phyloP scores from a whole-genome alignment of 1,140 invertebrate species.

The Macrosteles quadrilineatus region DNA sequence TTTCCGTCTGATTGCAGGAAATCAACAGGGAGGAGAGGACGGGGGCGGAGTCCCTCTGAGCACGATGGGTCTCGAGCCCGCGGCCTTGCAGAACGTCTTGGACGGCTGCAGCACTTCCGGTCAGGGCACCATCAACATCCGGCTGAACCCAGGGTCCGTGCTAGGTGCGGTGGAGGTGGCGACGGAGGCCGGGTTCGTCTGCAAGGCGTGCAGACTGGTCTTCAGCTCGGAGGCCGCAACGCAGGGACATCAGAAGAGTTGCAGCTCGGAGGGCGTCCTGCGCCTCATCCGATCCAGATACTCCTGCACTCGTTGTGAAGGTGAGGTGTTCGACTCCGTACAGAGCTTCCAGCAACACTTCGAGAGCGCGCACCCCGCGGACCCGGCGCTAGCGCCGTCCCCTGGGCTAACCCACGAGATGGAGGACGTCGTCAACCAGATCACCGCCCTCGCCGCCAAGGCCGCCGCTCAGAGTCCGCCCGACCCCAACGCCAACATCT shows the following conservation, averaged over 20 bases:
- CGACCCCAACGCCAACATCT: slow-evolving; percentile 43
- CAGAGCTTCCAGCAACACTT: slow-evolving; percentile 62
- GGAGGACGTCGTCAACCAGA: slow-evolving; percentile 82
- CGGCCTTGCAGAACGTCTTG: slow-evolving; percentile 53
- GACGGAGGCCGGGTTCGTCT: slow-evolving; percentile 60
- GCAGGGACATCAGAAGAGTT: slow-evolving; percentile 50
- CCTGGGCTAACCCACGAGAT: slow-evolving; percentile 68
- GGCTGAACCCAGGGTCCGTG: slow-evolving; percentile 31
- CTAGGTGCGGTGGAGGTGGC: slow-evolving; percentile 59
- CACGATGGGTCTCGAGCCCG: slow-evolving; percentile 50
- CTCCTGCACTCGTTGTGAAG: slow-evolving; percentile 68
- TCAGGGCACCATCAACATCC: slow-evolving; percentile 41
- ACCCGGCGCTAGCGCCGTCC: slow-evolving; percentile 47
- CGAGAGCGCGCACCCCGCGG: slow-evolving; percentile 46
- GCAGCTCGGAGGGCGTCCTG: slow-evolving; percentile 56
- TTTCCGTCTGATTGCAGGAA: too few relatives aligned
- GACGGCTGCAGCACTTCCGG: slow-evolving; percentile 47
- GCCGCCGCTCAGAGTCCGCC: slow-evolving; percentile 51
- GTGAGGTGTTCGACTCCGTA: slow-evolving; percentile 58
- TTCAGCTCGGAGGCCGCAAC: slow-evolving; percentile 61
- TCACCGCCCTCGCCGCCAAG: slow-evolving; percentile 71
- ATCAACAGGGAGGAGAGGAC: neutral
- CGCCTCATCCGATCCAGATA: slow-evolving; percentile 67
- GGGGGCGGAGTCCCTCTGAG: slow-evolving; percentile 33
- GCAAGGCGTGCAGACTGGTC: slow-evolving; percentile 81